These are phyloP conservation scores for Coremacera marginata DNA, from an alignment of 2,888 invertebrate species.

Conservation along the genomic window DNA sequence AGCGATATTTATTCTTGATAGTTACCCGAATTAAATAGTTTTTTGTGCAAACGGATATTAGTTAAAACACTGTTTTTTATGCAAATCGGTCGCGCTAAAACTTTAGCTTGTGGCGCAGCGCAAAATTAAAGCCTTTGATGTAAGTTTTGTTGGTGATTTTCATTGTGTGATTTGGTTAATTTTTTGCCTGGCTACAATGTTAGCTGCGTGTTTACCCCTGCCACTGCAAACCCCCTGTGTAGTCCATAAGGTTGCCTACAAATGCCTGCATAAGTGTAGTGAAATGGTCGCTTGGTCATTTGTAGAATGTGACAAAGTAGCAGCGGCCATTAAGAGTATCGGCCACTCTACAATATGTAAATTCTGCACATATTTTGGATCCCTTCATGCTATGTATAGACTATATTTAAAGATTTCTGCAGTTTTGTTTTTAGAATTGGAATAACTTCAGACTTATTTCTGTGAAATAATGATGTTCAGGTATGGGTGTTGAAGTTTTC, in stretches of 20 bases:
- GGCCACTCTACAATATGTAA: no score
- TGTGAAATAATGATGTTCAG: no score
- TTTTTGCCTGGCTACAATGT: background rate
- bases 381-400: no score
- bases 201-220: background rate
- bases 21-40: constrained; percentile 49
- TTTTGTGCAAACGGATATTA: background rate
- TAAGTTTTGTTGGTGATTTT: constrained; percentile 36
- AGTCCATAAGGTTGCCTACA: background rate
- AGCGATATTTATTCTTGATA: constrained; percentile 45
- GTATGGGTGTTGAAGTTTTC: no score
- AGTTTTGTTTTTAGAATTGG: no score
- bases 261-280: background rate
- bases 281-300: background rate
- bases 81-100: background rate
- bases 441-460: no score
- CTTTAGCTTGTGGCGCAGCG: background rate
- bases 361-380: no score
- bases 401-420: no score
- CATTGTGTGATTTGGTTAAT: constrained; percentile 44
- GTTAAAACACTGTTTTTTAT: background rate
- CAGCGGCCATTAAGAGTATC: background rate
- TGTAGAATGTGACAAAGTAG: background rate
- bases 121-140: constrained; percentile 8
- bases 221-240: background rate